A percentile compares a stretch with the other conserved stretches of the same genome.
Evolutionary conservation across 1,140 invertebrate genomes (phyloP).

Genomic region (Drosophila ananassae): DNA sequence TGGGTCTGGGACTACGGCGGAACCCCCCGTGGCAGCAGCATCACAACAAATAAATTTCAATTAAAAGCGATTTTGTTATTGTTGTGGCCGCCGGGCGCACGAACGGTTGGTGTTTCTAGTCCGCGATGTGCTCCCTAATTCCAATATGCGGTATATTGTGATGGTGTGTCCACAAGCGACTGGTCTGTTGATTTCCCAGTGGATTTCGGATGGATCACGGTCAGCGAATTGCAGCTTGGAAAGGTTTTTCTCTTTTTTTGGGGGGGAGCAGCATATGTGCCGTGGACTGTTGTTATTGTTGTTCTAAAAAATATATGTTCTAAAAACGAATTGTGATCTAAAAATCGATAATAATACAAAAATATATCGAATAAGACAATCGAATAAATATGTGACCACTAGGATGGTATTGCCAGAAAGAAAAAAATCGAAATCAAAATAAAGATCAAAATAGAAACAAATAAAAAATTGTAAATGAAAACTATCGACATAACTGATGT

Average conservation of each 20-base stretch:
- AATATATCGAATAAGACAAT: background rate
- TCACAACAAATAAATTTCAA: constrained; percentile 76
- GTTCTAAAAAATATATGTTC: background rate
- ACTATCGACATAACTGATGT: background rate
- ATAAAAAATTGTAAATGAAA: no score
- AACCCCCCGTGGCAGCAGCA: constrained; percentile 38
- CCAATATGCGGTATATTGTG: background rate
- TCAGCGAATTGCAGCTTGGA: constrained; percentile 6
- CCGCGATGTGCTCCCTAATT: background rate
- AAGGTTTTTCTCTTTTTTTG: constrained; percentile 22
- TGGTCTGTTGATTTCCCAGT: background rate
- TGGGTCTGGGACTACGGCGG: constrained; percentile 17
- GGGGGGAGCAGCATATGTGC: constrained; percentile 33
- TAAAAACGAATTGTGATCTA: constrained; percentile 4
- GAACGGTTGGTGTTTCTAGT: background rate
- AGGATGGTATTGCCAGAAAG: no score
- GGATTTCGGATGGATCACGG: constrained; percentile 15
- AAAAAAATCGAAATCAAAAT: no score
- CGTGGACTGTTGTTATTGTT: constrained; percentile 6
- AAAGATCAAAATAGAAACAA: no score
- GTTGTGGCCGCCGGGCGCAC: constrained; percentile 15
- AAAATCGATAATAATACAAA: background rate
- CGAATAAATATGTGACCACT: no score
- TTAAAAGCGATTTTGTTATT: constrained; percentile 62
- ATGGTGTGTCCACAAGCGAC: background rate